phyloP scores from a whole-genome alignment of 2,113 vertebrate genomes.

The Scalopus aquaticus region DNA sequence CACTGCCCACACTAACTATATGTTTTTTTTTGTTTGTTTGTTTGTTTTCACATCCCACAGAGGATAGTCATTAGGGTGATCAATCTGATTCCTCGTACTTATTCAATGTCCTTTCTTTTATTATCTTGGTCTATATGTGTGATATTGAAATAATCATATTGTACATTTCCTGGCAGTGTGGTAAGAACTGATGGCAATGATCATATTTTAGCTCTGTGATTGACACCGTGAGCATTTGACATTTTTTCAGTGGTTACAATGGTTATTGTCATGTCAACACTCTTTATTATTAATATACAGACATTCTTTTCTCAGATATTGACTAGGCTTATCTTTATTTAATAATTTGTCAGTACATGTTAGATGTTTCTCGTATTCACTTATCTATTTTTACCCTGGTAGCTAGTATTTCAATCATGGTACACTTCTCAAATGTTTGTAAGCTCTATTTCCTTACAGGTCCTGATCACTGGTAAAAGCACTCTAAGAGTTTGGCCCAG shows the following conservation, averaged over 20 bases:
- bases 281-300: not conserved
- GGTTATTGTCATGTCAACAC: not conserved
- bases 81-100: not conserved
- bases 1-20: fast-evolving
- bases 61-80: not conserved
- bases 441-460: not conserved
- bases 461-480: not conserved
- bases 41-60: not conserved
- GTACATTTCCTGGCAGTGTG: not conserved
- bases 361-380: not conserved
- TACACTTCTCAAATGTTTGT: not conserved
- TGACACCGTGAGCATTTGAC: not conserved
- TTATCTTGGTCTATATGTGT: not conserved
- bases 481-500: not conserved
- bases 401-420: not conserved
- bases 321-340: not conserved
- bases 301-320: not conserved
- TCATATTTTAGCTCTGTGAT: not conserved
- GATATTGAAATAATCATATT: not conserved
- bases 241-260: not conserved
- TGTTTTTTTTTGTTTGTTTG: not conserved
- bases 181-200: not conserved
- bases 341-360: not conserved
- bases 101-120: not conserved
- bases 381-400: not conserved